Evolutionary conservation across 1,140 invertebrate genomes (phyloP).

Genomic region (Ganaspis sp.): DNA sequence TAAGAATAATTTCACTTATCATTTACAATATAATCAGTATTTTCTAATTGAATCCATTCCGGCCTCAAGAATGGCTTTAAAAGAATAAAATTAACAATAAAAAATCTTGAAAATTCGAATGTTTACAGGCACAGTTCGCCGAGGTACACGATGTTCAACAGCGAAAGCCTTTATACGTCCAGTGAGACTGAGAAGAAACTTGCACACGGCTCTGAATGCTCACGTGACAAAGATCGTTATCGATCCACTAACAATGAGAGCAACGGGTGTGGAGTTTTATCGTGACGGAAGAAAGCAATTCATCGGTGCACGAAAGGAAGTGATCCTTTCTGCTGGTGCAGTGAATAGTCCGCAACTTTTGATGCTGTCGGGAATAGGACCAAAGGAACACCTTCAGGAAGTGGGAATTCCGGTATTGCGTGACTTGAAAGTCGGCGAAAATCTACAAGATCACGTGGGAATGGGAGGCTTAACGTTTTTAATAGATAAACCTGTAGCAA

Average conservation of each 20-base stretch:
- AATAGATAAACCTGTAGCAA: slow-evolving; percentile 85
- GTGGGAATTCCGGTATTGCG: slow-evolving; percentile 84
- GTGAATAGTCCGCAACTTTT: slow-evolving; percentile 89
- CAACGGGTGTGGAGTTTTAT: slow-evolving; percentile 85
- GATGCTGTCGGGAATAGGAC: slow-evolving; percentile 93
- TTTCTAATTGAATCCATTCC: too few species aligned
- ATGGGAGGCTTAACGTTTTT: slow-evolving; percentile 89
- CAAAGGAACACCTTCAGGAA: slow-evolving; percentile 82
- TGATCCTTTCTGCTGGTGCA: slow-evolving; percentile 87
- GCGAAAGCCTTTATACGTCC: slow-evolving; percentile 92
- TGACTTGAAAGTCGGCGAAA: slow-evolving; percentile 86
- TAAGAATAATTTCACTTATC: too few species aligned
- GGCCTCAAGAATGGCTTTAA: not conserved
- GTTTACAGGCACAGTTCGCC: slow-evolving; percentile 83
- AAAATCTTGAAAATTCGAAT: not conserved
- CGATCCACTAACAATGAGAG: slow-evolving; percentile 83
- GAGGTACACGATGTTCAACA: slow-evolving; percentile 91
- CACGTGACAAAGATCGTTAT: slow-evolving; percentile 86
- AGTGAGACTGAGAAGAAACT: slow-evolving; percentile 84
- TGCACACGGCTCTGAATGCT: slow-evolving; percentile 87
- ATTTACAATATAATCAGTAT: too few species aligned
- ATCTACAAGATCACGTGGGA: slow-evolving; percentile 89
- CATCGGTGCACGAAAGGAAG: slow-evolving; percentile 84
- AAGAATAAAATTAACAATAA: not conserved
- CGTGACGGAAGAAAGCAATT: slow-evolving; percentile 81